Conservation (phyloP, 2,113 vertebrate species). For the Cariama cristata region DNA sequence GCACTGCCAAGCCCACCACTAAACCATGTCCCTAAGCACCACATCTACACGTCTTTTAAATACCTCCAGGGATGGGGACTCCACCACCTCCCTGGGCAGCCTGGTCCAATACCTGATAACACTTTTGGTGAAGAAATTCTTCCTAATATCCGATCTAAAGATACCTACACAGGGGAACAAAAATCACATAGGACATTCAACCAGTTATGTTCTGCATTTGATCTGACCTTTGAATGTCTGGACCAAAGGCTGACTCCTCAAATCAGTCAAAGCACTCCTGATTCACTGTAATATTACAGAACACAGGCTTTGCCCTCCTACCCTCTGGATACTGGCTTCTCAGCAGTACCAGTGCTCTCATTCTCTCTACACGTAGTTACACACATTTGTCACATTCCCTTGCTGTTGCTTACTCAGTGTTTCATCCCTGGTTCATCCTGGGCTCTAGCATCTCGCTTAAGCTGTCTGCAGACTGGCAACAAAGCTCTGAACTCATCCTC, state of each 20-base stretch:
- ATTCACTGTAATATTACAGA: background rate
- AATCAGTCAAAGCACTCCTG: background rate
- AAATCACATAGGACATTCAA: background rate
- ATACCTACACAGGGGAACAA: background rate
- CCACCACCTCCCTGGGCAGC: no score
- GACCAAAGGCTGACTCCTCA: background rate
- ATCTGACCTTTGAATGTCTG: background rate
- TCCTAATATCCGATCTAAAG: no score
- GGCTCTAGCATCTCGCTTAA: background rate
- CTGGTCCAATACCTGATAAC: no score
- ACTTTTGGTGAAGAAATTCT: no score
- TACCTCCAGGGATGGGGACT: no score
- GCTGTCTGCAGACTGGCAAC: background rate
- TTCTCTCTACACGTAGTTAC: background rate
- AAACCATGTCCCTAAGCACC: no score
- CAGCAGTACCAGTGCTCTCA: background rate
- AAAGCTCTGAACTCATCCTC: background rate
- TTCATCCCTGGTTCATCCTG: background rate
- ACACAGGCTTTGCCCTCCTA: background rate
- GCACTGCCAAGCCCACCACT: no score
- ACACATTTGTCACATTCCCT: background rate
- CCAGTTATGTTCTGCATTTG: background rate
- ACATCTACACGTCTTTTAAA: no score
- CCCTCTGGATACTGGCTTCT: background rate
- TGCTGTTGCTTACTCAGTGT: background rate